A percentile compares a stretch with the other conserved stretches of the same genome.
Conservation (phyloP, 2,113 vertebrate genomes). For the Scomber scombrus region DNA sequence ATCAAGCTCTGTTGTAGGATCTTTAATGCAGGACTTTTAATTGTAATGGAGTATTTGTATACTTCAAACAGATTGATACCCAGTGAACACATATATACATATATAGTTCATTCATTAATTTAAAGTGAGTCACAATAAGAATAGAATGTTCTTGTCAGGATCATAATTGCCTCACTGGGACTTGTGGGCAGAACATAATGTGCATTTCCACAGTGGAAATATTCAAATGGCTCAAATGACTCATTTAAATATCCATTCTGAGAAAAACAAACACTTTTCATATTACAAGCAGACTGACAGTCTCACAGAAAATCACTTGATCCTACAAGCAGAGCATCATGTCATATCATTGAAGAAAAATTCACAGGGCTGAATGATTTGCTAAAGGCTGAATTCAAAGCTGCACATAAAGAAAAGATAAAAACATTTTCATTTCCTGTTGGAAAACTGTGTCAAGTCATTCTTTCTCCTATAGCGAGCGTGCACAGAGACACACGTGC, state of each 20-base stretch:
- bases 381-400: slow-evolving; percentile 16
- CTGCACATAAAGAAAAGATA: slow-evolving; percentile 22
- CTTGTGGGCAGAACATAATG: not conserved
- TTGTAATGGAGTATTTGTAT: no score
- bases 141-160: not conserved
- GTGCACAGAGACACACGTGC: slow-evolving; percentile 6
- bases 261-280: slow-evolving; percentile 38
- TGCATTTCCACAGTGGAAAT: not conserved
- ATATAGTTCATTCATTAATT: no score
- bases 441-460: slow-evolving; percentile 22
- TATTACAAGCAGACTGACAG: slow-evolving; percentile 8
- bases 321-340: slow-evolving; percentile 2
- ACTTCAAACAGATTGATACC: no score
- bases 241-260: slow-evolving; percentile 50
- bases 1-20: no score
- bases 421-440: slow-evolving; percentile 61
- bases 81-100: no score
- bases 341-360: slow-evolving; percentile 8
- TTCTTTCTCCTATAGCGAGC: slow-evolving; percentile 24
- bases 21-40: no score
- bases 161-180: not conserved
- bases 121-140: no score
- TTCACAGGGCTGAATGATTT: not conserved
- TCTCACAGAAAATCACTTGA: slow-evolving; percentile 5
- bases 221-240: slow-evolving; percentile 19